Base-by-base conservation (phyloP, 2,113 vertebrate species). In the Perognathus longimembris region DNA sequence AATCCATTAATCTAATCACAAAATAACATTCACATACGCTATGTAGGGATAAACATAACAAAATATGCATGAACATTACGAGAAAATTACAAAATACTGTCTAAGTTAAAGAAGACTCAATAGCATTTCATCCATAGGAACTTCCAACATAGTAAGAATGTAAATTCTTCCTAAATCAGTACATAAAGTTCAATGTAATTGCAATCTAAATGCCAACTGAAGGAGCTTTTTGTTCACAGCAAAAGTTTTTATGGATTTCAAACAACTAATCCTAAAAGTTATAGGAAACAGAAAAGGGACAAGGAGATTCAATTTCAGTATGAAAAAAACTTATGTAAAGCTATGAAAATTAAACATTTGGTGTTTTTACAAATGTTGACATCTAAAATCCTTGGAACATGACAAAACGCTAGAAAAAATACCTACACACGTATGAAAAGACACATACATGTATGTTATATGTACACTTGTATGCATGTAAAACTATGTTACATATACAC, bases 211-310 rank as follows among this genome's bases (percentile, higher is more conserved):
- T 38, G 32, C 42, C 69, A 45, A 45, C 50, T 45, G n/a, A 45
- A 54, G 12, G 50, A 17, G 2, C 17, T 54, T 54, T 54, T 54
- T 54, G 11, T 54, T 54, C 50, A 54, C 50, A 30, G 63, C 24
- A 59, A 22, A 73, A 17, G 63, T 86, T 76, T 70, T 66, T 4
- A 93, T 5, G 15, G 32, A 59, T 28, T 36, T 86, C 42, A 88
- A 73, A 59, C 87, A 90, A 77, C 26, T 74, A 4, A 61, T 79
- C 74, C 57, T 61, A 79, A 84, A 91, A 88, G 67, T 8, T 40
- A 1, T 50, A 26, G 67, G 45, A 78, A 34, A 79, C 1, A 59
- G 66, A 45, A 34, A 83, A 75, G 18, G 28, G 38, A 78, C 45
- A 91, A 78, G 22, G 40, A 74, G 75, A 76, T 28, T 18, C 73